Percentiles rank a stretch among this genome's conserved stretches.
These are phyloP conservation scores for Indri indri DNA, from an alignment of 2,113 vertebrate species.

Conservation along the genomic window DNA sequence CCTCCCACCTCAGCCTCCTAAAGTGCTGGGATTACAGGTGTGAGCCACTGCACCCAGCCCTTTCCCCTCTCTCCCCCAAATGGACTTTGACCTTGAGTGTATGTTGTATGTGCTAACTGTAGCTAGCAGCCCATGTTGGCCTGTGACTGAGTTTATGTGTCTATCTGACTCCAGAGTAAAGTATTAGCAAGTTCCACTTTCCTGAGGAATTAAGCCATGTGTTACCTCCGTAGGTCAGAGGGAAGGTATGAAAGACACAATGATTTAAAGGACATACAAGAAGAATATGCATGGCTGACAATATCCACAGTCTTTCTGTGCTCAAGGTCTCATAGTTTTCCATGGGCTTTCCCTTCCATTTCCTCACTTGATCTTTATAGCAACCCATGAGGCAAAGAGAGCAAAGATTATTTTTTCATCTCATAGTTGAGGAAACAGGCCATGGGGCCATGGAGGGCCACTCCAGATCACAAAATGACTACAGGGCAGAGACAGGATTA, in stretches of 20 bases:
- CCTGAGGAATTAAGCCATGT: background rate
- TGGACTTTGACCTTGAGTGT: background rate
- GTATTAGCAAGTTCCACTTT: background rate
- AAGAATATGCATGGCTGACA: background rate
- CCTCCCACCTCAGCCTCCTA: too few relatives aligned
- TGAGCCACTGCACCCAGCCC: too few relatives aligned
- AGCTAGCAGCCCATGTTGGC: background rate
- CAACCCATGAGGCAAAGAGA: background rate
- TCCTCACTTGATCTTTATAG: background rate
- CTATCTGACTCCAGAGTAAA: slow-evolving; percentile 16
- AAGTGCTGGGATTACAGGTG: too few relatives aligned
- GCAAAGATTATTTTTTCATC: background rate
- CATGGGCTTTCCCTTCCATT: background rate
- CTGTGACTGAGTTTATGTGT: background rate
- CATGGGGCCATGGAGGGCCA: background rate
- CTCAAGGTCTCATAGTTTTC: background rate
- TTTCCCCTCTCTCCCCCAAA: background rate
- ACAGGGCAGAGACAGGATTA: background rate
- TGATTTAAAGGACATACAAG: background rate
- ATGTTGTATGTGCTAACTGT: background rate
- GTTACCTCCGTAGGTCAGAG: background rate
- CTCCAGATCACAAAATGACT: background rate
- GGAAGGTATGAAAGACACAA: slow-evolving; percentile 17
- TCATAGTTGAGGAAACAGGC: background rate
- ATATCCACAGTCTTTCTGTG: background rate